Evolutionary conservation across 2,888 invertebrate genomes (phyloP).

Genomic region (Sarcophaga variegata): DNA sequence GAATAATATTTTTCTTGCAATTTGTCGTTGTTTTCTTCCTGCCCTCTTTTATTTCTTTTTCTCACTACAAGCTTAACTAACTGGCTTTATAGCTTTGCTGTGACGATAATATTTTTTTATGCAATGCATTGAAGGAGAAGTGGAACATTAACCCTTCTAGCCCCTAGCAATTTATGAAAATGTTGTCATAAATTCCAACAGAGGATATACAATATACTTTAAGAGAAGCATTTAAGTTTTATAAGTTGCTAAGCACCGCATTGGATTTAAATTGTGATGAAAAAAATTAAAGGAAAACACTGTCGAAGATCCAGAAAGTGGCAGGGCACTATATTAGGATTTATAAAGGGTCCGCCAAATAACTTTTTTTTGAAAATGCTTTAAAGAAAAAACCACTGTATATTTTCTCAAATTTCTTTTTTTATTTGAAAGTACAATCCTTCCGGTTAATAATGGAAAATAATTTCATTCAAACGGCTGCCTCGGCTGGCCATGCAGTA

Average conservation of each 20-base stretch:
- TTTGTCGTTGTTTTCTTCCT: constrained; percentile 36
- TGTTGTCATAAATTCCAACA: background rate
- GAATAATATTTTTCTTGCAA: constrained; percentile 48
- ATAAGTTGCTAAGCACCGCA: background rate
- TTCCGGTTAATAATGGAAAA: no score
- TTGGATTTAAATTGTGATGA: background rate
- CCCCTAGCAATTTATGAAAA: constrained; percentile 4
- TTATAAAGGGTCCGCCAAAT: no score
- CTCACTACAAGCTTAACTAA: background rate
- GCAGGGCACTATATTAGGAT: no score
- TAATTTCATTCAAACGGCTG: no score
- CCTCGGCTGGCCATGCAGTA: no score
- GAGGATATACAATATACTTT: background rate
- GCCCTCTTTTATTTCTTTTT: background rate
- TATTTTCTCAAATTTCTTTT: no score
- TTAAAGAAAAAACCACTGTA: no score
- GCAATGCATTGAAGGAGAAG: background rate
- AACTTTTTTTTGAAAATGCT: no score
- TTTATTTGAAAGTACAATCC: no score
- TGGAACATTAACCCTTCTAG: background rate
- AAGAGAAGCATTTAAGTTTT: background rate
- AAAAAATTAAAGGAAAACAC: background rate
- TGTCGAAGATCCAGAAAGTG: no score
- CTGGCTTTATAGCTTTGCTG: constrained; percentile 44
- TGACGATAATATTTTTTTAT: constrained; percentile 18